Percentiles rank a stretch among this genome's conserved stretches.
phyloP scores from a whole-genome alignment of 2,797 vertebrate species.

The Paramormyrops hopkinsi region DNA sequence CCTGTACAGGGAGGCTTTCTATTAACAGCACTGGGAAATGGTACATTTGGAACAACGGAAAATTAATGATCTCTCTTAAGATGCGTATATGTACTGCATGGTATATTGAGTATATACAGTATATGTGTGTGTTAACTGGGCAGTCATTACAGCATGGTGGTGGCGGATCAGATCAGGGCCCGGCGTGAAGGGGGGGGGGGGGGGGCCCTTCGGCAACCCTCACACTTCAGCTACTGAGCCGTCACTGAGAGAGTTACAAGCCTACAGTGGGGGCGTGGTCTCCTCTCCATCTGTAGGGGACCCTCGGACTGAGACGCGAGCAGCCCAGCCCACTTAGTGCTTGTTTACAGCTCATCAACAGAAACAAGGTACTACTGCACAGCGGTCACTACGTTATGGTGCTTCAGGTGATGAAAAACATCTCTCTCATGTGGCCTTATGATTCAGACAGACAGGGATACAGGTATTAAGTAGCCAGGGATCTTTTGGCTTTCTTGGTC shows the following conservation, averaged over 20 bases:
- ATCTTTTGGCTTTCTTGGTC: constrained; percentile 17
- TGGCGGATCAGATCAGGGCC: constrained; percentile 48
- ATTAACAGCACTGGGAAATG: constrained; percentile 65
- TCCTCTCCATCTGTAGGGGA: constrained; percentile 74
- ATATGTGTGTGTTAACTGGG: constrained; percentile 35
- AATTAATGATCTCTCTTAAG: constrained; percentile 28
- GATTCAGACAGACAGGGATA: constrained; percentile 61
- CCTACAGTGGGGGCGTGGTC: constrained; percentile 54
- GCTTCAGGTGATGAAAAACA: constrained; percentile 84
- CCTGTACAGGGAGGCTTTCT: constrained; percentile 68
- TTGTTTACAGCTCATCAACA: constrained; percentile 97
- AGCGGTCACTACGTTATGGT: constrained; percentile 90
- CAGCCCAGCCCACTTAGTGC: constrained; percentile 77
- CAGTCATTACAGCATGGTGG: constrained; percentile 48
- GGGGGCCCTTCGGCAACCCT: constrained; percentile 14
- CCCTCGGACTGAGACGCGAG: constrained; percentile 64
- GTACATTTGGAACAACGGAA: constrained; percentile 35
- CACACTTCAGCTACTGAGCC: constrained; percentile 67
- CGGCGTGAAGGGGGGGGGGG: neutral
- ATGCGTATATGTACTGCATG: constrained; percentile 28
- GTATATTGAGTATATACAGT: constrained; percentile 17
- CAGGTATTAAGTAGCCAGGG: constrained; percentile 28
- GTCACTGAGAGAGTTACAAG: constrained; percentile 60
- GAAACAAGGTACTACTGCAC: constrained; percentile 98
- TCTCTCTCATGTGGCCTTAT: constrained; percentile 81